Evolutionary conservation across 2,888 invertebrate species (phyloP).

Genomic region (Malacosoma neustria): DNA sequence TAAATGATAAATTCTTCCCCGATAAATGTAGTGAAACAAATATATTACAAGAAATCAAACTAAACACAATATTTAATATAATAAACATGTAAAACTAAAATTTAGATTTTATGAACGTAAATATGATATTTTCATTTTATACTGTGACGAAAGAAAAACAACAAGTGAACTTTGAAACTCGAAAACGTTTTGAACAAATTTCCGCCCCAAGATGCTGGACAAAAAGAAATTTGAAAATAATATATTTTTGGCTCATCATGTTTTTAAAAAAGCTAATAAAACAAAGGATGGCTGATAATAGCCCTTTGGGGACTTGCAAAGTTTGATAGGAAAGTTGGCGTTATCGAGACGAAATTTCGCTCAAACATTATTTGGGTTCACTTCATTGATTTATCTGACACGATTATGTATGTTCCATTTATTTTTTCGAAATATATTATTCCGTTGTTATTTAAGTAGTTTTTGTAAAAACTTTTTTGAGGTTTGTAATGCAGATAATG

Average conservation of each 20-base stretch:
- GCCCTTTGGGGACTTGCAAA: not conserved
- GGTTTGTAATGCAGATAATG: no score
- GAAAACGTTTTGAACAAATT: not conserved
- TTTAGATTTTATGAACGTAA: no score
- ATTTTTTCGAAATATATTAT: not conserved
- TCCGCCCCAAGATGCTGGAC: not conserved
- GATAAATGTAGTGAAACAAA: no score
- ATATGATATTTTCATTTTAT: no score
- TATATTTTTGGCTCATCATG: no score
- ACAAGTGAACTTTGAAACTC: not conserved
- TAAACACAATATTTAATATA: no score
- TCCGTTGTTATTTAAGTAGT: no score
- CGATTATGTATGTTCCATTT: not conserved
- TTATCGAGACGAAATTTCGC: not conserved
- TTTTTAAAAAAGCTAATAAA: not conserved
- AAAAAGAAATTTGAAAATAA: not conserved
- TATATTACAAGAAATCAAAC: no score
- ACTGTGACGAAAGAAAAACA: no score
- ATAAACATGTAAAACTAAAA: no score
- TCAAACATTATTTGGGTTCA: not conserved
- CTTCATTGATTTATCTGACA: not conserved
- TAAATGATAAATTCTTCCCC: no score
- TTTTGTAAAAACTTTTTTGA: no score
- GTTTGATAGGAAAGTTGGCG: not conserved
- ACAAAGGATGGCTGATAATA: not conserved